Evolutionary conservation across 2,113 vertebrate genomes (phyloP).

Genomic region (Caretta caretta): DNA sequence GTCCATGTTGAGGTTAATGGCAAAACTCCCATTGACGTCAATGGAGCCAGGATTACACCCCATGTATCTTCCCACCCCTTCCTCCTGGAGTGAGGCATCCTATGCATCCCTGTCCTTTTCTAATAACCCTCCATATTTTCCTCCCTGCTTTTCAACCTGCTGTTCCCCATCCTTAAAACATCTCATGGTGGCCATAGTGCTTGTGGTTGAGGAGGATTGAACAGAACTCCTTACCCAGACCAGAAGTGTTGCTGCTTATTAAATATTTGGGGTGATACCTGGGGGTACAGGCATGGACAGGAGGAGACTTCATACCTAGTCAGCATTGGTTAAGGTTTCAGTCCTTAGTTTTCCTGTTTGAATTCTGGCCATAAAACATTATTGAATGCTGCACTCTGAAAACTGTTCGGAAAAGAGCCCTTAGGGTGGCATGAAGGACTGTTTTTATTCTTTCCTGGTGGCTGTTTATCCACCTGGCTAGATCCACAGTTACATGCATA

Average conservation of each 20-base stretch:
- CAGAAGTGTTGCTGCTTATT: too few species aligned
- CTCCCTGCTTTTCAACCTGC: not conserved
- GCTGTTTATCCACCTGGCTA: not conserved
- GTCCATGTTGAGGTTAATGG: not conserved
- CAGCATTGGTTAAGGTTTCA: not conserved
- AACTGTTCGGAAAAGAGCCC: not conserved
- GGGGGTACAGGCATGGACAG: not conserved
- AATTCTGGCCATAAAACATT: not conserved
- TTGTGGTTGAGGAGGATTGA: rapidly evolving
- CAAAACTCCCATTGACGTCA: not conserved
- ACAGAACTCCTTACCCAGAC: rapidly evolving
- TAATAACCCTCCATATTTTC: not conserved
- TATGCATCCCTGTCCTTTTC: not conserved
- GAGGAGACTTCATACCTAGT: not conserved
- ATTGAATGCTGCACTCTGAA: not conserved
- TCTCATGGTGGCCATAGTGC: not conserved
- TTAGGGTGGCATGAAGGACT: not conserved
- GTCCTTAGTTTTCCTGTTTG: not conserved
- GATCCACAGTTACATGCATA: too few species aligned
- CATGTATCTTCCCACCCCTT: not conserved
- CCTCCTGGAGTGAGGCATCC: not conserved
- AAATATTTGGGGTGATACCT: rapidly evolving
- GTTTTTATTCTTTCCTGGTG: not conserved
- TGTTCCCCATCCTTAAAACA: not conserved
- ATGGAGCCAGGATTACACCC: not conserved